Base-by-base conservation (phyloP, 2,113 vertebrate genomes). In the Lichenostomus cassidix region DNA sequence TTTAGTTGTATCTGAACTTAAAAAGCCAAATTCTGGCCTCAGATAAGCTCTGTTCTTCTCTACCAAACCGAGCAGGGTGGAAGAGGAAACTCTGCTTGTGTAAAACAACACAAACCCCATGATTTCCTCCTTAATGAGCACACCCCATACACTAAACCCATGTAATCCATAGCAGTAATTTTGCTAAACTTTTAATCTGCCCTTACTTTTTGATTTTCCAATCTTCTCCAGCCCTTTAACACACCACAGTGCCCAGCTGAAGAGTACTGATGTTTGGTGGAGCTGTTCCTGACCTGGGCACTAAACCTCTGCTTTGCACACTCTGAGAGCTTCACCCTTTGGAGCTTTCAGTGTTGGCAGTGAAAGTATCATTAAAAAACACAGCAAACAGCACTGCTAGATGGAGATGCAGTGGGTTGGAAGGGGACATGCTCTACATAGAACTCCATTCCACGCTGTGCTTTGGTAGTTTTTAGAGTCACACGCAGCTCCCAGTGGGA, bases 261-360 rank as follows among this genome's bases (percentile, higher is more conserved):
- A 59, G n/a, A 33, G 39, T 2, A 16, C 0, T 42, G 50, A 31
- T 12, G 41, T 12, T 0, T 15, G 25, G 27, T 11, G 65, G 55
- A 83, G 64, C 52, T 73, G 62, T 15, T 64, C 41, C 49, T 7
- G 13, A 37, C 11, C 55, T 49, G 42, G 19, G 46, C 53, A 37
- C 53, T 15, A 31, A 60, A 19, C 28, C 29, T 64, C 28, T 52
- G 71, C 62, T 55, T 33, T 6, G 35, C 77, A 33, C 12, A 1
- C 50, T 37, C 64, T 3, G 15, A 49, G 58, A 80, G 44, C 15
- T 49, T 79, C 47, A 41, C 16, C 44, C 55, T 63, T 44, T 17
- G 52, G 25, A 37, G 70, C 49, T 55, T 39, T 29, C n/a, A 25
- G 29, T 69, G 49, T 3, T 80, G 21, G 37, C 20, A 37, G 0